Conservation (phyloP, 2,113 vertebrate genomes). For the Thalassoma bifasciatum region DNA sequence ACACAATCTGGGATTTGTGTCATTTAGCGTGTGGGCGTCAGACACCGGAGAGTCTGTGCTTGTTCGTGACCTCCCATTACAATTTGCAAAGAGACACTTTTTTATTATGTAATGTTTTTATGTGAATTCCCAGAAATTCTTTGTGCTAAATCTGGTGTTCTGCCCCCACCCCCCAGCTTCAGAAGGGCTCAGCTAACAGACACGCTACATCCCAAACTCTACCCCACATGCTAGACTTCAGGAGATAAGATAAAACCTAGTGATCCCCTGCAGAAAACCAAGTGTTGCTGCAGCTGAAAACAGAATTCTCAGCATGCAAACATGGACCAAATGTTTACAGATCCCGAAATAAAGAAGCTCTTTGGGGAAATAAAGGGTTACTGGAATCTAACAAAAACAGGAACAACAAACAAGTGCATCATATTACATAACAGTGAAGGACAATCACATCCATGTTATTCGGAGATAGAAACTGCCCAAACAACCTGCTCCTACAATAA, state of each 20-base stretch:
- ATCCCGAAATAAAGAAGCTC: background rate
- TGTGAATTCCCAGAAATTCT: background rate
- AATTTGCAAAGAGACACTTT: background rate
- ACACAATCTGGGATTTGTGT: conserved; percentile 46
- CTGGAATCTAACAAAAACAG: background rate
- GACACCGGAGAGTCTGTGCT: background rate
- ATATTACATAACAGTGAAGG: background rate
- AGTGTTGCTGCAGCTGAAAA: background rate
- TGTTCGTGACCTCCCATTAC: background rate
- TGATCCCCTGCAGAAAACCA: conserved; percentile 4
- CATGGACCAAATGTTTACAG: background rate
- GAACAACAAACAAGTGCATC: background rate
- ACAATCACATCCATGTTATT: background rate
- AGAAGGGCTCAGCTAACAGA: background rate
- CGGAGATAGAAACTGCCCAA: background rate
- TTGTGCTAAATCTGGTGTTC: conserved; percentile 11
- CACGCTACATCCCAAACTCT: background rate
- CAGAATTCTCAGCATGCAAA: background rate
- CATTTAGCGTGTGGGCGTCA: conserved; percentile 46
- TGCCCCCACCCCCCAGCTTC: background rate
- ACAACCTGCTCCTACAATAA: background rate
- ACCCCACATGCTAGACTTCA: conserved; percentile 15
- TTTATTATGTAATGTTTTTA: background rate
- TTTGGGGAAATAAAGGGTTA: background rate
- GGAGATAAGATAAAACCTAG: conserved; percentile 20